Evolutionary conservation across 1,140 invertebrate species (phyloP).

Genomic region (Acromyrmex echinatior): DNA sequence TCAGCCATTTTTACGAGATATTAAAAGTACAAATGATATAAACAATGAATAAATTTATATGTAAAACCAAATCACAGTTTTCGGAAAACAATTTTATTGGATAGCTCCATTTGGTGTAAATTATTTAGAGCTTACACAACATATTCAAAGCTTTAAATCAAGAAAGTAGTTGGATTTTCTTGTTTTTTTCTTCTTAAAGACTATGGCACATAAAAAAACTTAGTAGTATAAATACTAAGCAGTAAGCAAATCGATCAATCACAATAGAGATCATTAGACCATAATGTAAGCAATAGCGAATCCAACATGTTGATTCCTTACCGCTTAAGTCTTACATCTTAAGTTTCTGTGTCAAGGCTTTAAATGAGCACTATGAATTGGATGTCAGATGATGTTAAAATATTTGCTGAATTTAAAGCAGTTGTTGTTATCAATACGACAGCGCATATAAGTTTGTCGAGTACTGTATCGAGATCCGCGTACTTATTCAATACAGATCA

Average conservation of each 20-base stretch:
- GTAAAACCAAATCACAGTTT: neutral
- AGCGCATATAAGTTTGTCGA: neutral
- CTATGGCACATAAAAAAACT: too few species aligned
- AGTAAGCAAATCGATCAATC: too few species aligned
- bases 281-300: too few species aligned
- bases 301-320: too few species aligned
- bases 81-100: neutral
- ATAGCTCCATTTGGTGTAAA: neutral
- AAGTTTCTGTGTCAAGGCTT: too few species aligned
- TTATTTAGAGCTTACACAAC: conserved; percentile 10
- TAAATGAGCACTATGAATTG: neutral
- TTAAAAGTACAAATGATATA: too few species aligned
- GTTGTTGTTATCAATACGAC: neutral
- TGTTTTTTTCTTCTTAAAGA: neutral
- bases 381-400: neutral
- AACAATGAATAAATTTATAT: too few species aligned
- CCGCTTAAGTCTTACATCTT: too few species aligned
- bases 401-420: neutral
- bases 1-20: too few species aligned
- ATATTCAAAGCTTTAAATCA: neutral
- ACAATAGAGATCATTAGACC: too few species aligned
- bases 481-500: conserved; percentile 19
- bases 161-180: neutral
- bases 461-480: neutral
- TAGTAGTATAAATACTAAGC: too few species aligned